phyloP scores from a whole-genome alignment of 2,113 vertebrate genomes.

The Mystacornis crossleyi region DNA sequence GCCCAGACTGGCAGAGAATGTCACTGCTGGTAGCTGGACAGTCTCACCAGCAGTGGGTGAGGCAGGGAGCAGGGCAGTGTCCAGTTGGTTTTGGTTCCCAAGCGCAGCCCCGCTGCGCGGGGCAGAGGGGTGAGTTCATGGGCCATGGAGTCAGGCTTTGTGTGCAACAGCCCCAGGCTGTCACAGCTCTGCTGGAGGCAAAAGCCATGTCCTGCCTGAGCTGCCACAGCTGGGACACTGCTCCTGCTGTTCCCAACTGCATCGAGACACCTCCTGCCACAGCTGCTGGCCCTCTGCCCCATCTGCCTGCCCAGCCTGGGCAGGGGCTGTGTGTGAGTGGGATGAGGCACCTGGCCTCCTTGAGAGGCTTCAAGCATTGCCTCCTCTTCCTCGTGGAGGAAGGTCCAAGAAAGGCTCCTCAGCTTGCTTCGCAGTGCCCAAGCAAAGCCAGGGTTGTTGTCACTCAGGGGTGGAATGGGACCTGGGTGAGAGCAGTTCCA shows the following conservation, averaged over 20 bases:
- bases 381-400: not conserved
- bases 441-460: rapidly evolving
- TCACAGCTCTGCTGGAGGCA: not conserved
- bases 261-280: rapidly evolving
- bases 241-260: not conserved
- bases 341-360: not conserved
- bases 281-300: not conserved
- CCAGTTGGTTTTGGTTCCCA: not conserved
- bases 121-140: not conserved
- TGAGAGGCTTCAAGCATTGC: not conserved
- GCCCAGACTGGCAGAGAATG: not conserved
- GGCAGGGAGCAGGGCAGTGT: not conserved
- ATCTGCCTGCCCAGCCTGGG: not conserved
- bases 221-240: not conserved
- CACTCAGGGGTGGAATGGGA: not conserved
- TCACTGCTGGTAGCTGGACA: not conserved
- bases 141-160: rapidly evolving
- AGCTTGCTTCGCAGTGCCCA: rapidly evolving
- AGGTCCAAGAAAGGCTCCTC: not conserved
- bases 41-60: rapidly evolving
- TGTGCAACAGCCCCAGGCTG: not conserved
- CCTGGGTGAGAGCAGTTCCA: not conserved
- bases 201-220: not conserved
- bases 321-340: rapidly evolving
- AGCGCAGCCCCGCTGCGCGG: not conserved